phyloP scores from a whole-genome alignment of 2,797 vertebrate genomes.

The Diplodus puntazzo region DNA sequence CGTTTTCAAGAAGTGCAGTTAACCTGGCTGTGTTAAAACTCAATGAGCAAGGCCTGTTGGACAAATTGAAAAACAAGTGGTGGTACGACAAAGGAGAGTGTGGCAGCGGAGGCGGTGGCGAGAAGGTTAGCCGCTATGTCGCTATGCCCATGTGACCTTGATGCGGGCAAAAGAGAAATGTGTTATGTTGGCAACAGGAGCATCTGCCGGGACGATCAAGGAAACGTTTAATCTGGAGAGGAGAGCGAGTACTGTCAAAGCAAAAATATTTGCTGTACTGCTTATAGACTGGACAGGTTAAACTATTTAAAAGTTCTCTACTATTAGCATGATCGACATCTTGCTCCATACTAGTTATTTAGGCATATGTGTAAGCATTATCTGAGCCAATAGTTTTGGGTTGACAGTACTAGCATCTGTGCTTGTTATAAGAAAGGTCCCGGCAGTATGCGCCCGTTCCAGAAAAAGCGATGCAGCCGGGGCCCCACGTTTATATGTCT shows the following conservation, averaged over 20 bases:
- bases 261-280: slow-evolving; percentile 86
- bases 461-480: slow-evolving; percentile 94
- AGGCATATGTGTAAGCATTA: not conserved
- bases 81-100: slow-evolving; percentile 99
- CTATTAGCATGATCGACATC: not conserved
- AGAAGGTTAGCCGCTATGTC: slow-evolving; percentile 99
- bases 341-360: not conserved
- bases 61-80: slow-evolving; percentile 99
- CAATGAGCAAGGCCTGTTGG: slow-evolving; percentile 99
- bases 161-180: slow-evolving; percentile 89
- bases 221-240: not conserved
- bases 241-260: slow-evolving; percentile 88
- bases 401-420: slow-evolving; percentile 89
- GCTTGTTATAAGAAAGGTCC: slow-evolving; percentile 84
- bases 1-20: slow-evolving; percentile 99
- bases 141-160: slow-evolving; percentile 85
- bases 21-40: slow-evolving; percentile 99
- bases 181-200: slow-evolving; percentile 92
- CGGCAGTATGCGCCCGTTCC: slow-evolving; percentile 96
- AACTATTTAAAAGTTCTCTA: not conserved
- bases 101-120: slow-evolving; percentile 99
- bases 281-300: not conserved
- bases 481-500: slow-evolving; percentile 88
- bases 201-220: slow-evolving; percentile 92
- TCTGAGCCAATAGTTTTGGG: slow-evolving; percentile 89